These are phyloP conservation scores for Melieria crassipennis DNA, from an alignment of 2,888 invertebrate species.

Conservation along the genomic window DNA sequence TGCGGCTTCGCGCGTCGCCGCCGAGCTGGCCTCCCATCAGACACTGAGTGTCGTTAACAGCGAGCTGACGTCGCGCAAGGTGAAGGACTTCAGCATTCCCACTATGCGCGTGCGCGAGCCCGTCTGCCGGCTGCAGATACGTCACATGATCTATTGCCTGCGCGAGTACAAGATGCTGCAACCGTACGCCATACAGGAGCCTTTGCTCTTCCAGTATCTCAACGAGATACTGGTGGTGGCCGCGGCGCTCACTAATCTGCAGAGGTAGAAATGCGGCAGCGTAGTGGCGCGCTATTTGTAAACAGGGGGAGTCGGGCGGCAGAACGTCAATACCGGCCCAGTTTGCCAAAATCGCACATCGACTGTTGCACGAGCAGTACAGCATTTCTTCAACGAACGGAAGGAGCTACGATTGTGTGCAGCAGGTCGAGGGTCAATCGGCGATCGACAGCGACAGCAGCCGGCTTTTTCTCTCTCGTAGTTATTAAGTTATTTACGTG, in stretches of 20 bases:
- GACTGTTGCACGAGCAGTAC: no score
- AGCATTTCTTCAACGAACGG: no score
- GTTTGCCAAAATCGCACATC: no score
- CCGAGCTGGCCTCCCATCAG: conserved; percentile 55
- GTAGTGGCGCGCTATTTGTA: no score
- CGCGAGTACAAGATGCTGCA: conserved; percentile 61
- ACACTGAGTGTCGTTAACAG: conserved; percentile 57
- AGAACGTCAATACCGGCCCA: no score
- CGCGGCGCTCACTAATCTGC: conserved; percentile 61
- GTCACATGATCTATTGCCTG: conserved; percentile 54
- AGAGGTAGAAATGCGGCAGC: conserved; percentile 49
- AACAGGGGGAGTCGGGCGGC: no score
- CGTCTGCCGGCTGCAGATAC: conserved; percentile 60
- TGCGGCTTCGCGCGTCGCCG: conserved; percentile 52
- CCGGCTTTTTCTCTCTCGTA: no score
- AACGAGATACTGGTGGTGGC: conserved; percentile 62
- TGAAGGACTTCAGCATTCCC: conserved; percentile 57
- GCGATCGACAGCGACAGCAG: no score
- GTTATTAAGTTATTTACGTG: no score
- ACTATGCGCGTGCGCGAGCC: conserved; percentile 58
- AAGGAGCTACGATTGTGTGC: no score
- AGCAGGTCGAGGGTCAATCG: no score
- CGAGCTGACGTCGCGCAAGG: conserved; percentile 57
- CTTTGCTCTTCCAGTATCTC: conserved; percentile 57
- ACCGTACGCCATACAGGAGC: conserved; percentile 57